Evolutionary conservation across 2,113 vertebrate species (phyloP), one percentile per base, ranked within the genome.

Genomic region (Cathartes aura): DNA sequence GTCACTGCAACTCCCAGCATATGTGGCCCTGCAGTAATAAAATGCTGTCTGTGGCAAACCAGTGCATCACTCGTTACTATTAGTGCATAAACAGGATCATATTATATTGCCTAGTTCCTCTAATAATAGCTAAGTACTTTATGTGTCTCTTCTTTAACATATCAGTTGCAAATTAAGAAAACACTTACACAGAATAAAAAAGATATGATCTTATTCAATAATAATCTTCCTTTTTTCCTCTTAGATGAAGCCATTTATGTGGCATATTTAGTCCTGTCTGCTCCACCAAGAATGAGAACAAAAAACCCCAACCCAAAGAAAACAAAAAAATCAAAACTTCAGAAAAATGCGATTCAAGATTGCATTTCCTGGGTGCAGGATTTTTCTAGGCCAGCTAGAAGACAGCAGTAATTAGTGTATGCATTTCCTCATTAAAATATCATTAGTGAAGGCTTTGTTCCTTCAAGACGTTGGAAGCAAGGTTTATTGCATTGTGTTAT

Each of bases 351-450:
- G 13, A 67, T 90, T 96, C 53, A 93, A 82, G 87, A 55, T 68
- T 83, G 26, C 29, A 32, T 96, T 88, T 91, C 87, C 79, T 89
- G 56, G 40, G 62, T 91, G 43, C 52, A 72, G 67, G 66, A 29
- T 26, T n/a, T 93, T 95, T 96, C 97, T 82, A 96, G 88, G 89
- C 76, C 67, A 67, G 70, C 60, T 89, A 67, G 92, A 93, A 97
- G 93, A 95, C 88, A 91, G 91, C n/a, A 95, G 59, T 97, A 97
- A 98, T 98, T 98, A 98, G 91, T 10, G 56, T 93, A 45, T 98
- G 80, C 53, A 87, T 98, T 98, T 98, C 92, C 97, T 98, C 96
- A 97, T 98, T 98, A 98, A 98, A 98, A 94, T 96, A 93, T 88
- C 97, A 96, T 98, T 98, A 98, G 87, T 53, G 76, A 96, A 96